Percentiles rank a stretch among this genome's conserved stretches.
Conservation (phyloP, 2,113 vertebrate species). For the Corythornis cristatus region DNA sequence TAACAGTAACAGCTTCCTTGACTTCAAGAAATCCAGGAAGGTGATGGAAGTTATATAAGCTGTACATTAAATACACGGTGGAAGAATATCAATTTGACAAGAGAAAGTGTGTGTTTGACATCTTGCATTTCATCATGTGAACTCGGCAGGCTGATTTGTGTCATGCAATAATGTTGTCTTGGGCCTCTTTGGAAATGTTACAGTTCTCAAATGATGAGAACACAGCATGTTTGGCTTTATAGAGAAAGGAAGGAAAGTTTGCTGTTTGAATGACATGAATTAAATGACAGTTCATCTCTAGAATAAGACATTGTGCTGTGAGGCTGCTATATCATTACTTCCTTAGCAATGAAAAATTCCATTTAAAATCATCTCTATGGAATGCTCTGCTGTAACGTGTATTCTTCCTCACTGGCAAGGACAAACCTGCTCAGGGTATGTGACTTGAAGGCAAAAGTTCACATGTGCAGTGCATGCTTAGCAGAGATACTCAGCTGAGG, state of each 20-base stretch:
- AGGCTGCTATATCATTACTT: conserved; percentile 60
- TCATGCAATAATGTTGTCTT: conserved; percentile 65
- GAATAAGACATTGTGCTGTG: conserved; percentile 37
- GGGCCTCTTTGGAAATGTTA: conserved; percentile 45
- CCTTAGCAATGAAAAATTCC: conserved; percentile 62
- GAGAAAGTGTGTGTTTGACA: conserved; percentile 64
- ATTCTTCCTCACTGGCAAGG: conserved; percentile 39
- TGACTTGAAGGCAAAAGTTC: neutral
- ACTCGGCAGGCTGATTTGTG: conserved; percentile 60
- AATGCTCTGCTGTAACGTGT: neutral
- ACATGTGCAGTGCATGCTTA: neutral
- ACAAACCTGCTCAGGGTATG: conserved; percentile 27
- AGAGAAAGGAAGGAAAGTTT: conserved; percentile 34
- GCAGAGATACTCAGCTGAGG: neutral
- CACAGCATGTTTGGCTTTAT: conserved; percentile 29
- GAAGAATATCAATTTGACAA: conserved; percentile 59
- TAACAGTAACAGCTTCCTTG: neutral
- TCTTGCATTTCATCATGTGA: conserved; percentile 64
- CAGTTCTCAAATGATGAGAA: conserved; percentile 55
- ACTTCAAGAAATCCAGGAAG: conserved; percentile 5
- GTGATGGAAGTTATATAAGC: conserved; percentile 29
- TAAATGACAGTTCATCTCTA: conserved; percentile 67
- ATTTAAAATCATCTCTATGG: conserved; percentile 55
- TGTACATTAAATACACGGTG: conserved; percentile 17
- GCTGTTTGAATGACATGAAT: conserved; percentile 58